phyloP scores from a whole-genome alignment of 2,888 invertebrate genomes.

The Melangyna quadrimaculata region DNA sequence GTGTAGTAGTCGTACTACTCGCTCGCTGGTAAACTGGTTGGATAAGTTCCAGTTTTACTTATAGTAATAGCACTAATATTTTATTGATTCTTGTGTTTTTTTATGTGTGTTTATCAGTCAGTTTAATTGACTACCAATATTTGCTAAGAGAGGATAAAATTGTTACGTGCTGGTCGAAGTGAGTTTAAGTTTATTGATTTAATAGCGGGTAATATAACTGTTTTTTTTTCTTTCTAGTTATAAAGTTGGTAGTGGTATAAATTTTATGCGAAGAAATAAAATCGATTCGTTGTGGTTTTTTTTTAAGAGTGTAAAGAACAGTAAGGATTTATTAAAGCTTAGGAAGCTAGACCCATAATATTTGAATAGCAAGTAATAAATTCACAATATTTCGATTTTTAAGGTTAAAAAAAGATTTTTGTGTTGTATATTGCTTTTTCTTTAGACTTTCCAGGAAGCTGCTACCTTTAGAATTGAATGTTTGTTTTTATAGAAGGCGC shows the following conservation, averaged over 20 bases:
- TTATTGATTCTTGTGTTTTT: conserved; percentile 17
- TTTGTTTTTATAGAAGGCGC: too few relatives aligned
- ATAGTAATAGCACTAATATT: conserved; percentile 6
- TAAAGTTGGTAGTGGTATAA: not conserved
- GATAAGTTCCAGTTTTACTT: conserved; percentile 20
- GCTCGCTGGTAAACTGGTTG: conserved; percentile 9
- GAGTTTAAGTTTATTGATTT: not conserved
- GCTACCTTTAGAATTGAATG: too few relatives aligned
- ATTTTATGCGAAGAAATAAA: not conserved
- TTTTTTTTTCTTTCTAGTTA: not conserved
- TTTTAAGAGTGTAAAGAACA: not conserved
- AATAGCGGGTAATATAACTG: not conserved
- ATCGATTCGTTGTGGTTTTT: not conserved
- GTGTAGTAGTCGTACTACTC: too few relatives aligned
- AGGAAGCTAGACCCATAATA: not conserved
- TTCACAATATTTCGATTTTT: too few relatives aligned
- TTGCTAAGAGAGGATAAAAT: not conserved
- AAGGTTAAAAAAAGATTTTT: too few relatives aligned
- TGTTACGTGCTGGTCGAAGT: not conserved
- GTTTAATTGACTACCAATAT: conserved; percentile 16
- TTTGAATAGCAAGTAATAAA: not conserved
- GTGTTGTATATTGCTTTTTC: too few relatives aligned
- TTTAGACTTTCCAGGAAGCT: too few relatives aligned
- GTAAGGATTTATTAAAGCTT: not conserved
- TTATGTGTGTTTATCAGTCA: not conserved